Base-by-base conservation (phyloP, 1,140 invertebrate genomes). In the Eulimnadia texana region DNA sequence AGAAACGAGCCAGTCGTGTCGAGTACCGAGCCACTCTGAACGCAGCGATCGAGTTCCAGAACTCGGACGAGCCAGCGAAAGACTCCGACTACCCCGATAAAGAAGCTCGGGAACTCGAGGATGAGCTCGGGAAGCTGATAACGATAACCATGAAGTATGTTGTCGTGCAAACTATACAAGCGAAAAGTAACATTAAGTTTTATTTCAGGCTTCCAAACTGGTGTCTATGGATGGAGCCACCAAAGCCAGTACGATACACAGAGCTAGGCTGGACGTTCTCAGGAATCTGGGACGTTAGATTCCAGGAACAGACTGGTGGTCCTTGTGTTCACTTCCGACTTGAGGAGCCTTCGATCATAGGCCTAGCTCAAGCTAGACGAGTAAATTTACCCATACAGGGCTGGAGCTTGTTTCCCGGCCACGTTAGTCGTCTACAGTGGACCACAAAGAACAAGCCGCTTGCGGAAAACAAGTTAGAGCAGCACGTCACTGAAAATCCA, bases 71-170 rank as follows among this genome's bases (percentile, higher is more conserved):
- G 33, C 27, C 13, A 29, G 28, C 24, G n/a, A 20, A 57, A 33
- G 33, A 57, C 11, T 27, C 55, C 3, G 55, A 33, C 1, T 28
- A 57, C 22, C 16, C 20, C 24, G 27, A 19, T 0, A 54, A 54
- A 54, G 28, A 60, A 47, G 61, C 57, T 50, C 54, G 42, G 13
- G 61, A 63, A 23, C 54, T 58, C 23, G 53, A 54, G n/a, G n/a
- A 24, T 33, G 49, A 9, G 29, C 29, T 63, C 3, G 50, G 56
- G 22, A 58, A 58, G 33, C 57, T 63, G n/a, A 60, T 63, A 13
- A 59, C 42, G 22, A 33, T 63, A 47, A 63, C 23, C n/a, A 50
- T 63, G 16, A 63, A 63, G 62, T 63, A 58, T 19, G 33, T 6
- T n/a, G n/a, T 19, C 19, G 19, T 11, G 51, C 19, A 16, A 56